These are phyloP conservation scores for Chaetops frenatus DNA, from an alignment of 2,113 vertebrate species.

Conservation along the genomic window DNA sequence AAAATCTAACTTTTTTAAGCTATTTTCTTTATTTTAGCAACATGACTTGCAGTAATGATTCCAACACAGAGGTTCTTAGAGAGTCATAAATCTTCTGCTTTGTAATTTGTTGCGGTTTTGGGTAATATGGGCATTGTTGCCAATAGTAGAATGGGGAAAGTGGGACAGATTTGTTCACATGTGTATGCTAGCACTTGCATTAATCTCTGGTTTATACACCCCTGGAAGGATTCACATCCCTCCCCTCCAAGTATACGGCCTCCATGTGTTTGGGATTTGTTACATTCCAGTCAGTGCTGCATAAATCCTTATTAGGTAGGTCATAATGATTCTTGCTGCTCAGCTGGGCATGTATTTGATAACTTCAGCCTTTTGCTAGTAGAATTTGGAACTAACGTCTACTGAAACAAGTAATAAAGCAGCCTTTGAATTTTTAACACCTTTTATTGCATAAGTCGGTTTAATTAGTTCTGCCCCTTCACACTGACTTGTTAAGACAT, in stretches of 20 bases:
- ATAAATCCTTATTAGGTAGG: neutral
- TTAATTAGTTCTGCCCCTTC: constrained; percentile 1
- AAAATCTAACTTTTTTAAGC: neutral
- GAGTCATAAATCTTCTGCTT: neutral
- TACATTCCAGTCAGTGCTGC: neutral
- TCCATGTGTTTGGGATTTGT: neutral
- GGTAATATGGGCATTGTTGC: neutral
- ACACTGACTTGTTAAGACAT: neutral
- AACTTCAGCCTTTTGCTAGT: neutral
- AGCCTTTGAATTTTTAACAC: neutral
- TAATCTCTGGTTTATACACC: neutral
- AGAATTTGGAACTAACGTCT: neutral
- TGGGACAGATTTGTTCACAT: neutral
- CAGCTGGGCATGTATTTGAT: neutral
- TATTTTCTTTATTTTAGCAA: neutral
- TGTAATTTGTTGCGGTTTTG: neutral
- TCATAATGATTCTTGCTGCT: neutral
- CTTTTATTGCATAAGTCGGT: neutral
- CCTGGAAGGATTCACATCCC: neutral
- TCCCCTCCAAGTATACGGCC: neutral
- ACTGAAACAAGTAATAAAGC: neutral
- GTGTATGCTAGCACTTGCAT: neutral
- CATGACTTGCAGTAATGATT: neutral
- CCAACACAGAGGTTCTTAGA: neutral
- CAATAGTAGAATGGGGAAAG: neutral